phyloP scores from a whole-genome alignment of 2,888 invertebrate species.

The Thymelicus sylvestris region DNA sequence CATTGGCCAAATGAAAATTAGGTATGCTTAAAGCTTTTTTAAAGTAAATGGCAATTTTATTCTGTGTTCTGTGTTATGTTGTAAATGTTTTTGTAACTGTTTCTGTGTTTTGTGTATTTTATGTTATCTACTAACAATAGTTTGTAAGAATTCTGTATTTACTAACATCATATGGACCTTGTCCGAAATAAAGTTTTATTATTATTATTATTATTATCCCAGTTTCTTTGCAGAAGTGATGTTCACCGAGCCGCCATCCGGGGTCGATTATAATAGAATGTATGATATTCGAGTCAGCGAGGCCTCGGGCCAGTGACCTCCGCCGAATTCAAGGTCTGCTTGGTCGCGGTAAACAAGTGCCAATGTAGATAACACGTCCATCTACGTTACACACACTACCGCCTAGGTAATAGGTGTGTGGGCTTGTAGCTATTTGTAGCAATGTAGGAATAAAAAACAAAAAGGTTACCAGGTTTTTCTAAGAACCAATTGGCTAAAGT shows the following conservation, averaged over 20 bases:
- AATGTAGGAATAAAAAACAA: conserved; percentile 18
- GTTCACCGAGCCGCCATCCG: conserved; percentile 52
- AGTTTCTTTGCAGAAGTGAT: conserved; percentile 4
- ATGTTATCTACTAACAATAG: too few relatives aligned
- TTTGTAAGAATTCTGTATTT: too few relatives aligned
- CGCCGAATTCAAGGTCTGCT: conserved; percentile 82
- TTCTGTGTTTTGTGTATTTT: too few relatives aligned
- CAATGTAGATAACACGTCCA: conserved; percentile 55
- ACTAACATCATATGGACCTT: too few relatives aligned
- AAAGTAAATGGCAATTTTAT: not conserved
- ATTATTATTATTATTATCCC: too few relatives aligned
- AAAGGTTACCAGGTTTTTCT: conserved; percentile 30
- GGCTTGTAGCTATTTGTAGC: conserved; percentile 33
- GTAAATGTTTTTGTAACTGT: too few relatives aligned
- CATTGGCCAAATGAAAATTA: too few relatives aligned
- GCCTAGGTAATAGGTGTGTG: conserved; percentile 49
- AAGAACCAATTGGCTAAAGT: conserved; percentile 2
- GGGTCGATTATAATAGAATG: conserved; percentile 65
- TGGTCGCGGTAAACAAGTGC: conserved; percentile 79
- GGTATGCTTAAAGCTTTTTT: too few relatives aligned
- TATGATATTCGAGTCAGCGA: conserved; percentile 59
- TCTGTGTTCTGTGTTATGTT: too few relatives aligned
- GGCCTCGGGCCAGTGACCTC: conserved; percentile 78
- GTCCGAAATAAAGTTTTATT: too few relatives aligned
- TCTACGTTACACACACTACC: conserved; percentile 39